phyloP scores from a whole-genome alignment of 2,888 invertebrate species.

The Nomada fucata region DNA sequence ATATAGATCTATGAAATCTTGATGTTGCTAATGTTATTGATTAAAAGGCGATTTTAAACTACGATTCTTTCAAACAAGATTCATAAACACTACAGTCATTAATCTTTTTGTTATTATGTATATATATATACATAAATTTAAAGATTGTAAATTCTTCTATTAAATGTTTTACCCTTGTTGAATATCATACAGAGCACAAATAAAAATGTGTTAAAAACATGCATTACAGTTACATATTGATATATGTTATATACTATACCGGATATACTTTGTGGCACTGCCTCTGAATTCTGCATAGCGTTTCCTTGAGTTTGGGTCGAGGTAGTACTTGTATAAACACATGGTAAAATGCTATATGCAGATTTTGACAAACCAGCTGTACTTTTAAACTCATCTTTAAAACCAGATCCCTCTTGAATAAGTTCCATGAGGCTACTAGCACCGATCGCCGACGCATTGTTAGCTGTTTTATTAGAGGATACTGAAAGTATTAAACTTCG shows the following conservation, averaged over 20 bases:
- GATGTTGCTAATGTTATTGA: no score
- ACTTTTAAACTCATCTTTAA: slow-evolving; percentile 91
- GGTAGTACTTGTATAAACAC: slow-evolving; percentile 89
- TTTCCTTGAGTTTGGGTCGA: slow-evolving; percentile 85
- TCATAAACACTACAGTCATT: no score
- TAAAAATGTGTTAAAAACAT: not conserved
- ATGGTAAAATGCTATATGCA: slow-evolving; percentile 90
- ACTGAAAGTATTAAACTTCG: slow-evolving; percentile 85
- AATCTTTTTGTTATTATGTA: no score
- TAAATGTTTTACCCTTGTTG: not conserved
- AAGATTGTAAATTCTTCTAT: not conserved
- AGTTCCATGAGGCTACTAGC: slow-evolving; percentile 89
- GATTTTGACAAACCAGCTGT: slow-evolving; percentile 90
- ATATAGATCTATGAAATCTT: no score
- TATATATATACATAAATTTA: not conserved
- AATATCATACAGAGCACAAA: not conserved
- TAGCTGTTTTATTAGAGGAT: slow-evolving; percentile 85
- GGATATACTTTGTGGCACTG: slow-evolving; percentile 74
- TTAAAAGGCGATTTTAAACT: no score
- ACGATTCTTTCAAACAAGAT: no score
- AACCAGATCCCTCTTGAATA: slow-evolving; percentile 92
- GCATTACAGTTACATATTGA: not conserved
- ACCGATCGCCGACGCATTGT: slow-evolving; percentile 84
- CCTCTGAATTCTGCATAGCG: slow-evolving; percentile 73
- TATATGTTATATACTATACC: slow-evolving; percentile 66